Evolutionary conservation across 2,888 invertebrate species (phyloP), one percentile per base, ranked within the genome.

Genomic region (Synergus umbraculus): DNA sequence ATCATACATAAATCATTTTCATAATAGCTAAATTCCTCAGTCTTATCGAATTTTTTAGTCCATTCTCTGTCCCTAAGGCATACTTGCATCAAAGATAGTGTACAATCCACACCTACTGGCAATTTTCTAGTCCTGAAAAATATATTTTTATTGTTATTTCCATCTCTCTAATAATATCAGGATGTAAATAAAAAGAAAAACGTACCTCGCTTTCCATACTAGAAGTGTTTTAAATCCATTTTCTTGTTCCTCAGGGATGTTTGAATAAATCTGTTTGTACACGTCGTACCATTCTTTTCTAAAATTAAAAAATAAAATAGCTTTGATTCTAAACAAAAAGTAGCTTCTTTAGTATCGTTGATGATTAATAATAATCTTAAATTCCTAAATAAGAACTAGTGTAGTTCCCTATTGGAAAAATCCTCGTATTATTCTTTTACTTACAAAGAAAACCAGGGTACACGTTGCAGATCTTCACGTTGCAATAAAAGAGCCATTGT

Each of bases 1-100:
- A 95, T 94, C 82, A 94, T 89, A 22, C 93, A 92, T 18, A 94
- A 84, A 79, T 95, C 91, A 78, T 92, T 91, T 81, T 94, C 93
- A 77, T 90, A 89, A 37, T 84, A 84, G 29, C 88, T 81, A 0
- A 90, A 87, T 58, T 91, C 79, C 79, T 89, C 86, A 1, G 84
- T 89, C 4, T 66, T 86, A 15, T 87, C 82, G 8, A 91, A 90
- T 73, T 90, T 89, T 13, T 86, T 85, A 4, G 86, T 89, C 89
- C 89, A 90, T 82, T 91, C 91, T 41, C 86, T 83, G 79, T 92
- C 92, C 67, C 90, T 85, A 15, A 92, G 81, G 60, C 89, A 90
- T 4, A 91, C 90, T 87, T 91, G 90, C 22, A 92, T 81, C 60
- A 92, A 82, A 10, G 88, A 87, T 18, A 92, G 82, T 5, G 91